phyloP scores from a whole-genome alignment of 2,113 vertebrate species.

The Heliornis fulica region DNA sequence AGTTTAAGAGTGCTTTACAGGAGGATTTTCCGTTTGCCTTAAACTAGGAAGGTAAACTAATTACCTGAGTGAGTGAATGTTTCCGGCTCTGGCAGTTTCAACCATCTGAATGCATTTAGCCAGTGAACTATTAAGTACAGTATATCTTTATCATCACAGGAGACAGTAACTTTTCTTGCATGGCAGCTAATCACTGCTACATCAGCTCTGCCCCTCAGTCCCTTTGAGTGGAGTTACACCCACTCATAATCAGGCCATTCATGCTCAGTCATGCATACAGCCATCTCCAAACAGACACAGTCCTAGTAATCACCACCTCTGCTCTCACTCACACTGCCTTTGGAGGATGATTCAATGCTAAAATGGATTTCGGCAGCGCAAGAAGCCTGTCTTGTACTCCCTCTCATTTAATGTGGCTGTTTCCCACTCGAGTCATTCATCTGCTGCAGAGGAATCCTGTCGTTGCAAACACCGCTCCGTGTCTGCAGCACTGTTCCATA shows the following conservation, averaged over 20 bases:
- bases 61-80: not conserved
- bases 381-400: not conserved
- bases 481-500: not conserved
- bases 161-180: not conserved
- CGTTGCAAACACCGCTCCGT: not conserved
- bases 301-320: not conserved
- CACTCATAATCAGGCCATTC: slow-evolving; percentile 3
- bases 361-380: not conserved
- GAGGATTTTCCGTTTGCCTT: slow-evolving; percentile 38
- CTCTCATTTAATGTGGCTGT: not conserved
- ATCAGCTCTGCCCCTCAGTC: not conserved
- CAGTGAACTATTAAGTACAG: slow-evolving; percentile 36
- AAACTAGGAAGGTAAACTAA: slow-evolving; percentile 33
- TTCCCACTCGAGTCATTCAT: not conserved
- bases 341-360: not conserved
- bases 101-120: not conserved
- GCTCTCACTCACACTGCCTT: not conserved
- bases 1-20: not conserved
- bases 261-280: not conserved
- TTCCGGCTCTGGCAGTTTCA: not conserved
- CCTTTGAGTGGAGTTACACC: not conserved
- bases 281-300: not conserved
- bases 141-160: slow-evolving; percentile 9
- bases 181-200: slow-evolving; percentile 55
- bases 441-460: not conserved